Evolutionary conservation across 2,797 vertebrate genomes (phyloP), one percentile per base, ranked within the genome.

Genomic region (Schizopygopsis pylzovi): DNA sequence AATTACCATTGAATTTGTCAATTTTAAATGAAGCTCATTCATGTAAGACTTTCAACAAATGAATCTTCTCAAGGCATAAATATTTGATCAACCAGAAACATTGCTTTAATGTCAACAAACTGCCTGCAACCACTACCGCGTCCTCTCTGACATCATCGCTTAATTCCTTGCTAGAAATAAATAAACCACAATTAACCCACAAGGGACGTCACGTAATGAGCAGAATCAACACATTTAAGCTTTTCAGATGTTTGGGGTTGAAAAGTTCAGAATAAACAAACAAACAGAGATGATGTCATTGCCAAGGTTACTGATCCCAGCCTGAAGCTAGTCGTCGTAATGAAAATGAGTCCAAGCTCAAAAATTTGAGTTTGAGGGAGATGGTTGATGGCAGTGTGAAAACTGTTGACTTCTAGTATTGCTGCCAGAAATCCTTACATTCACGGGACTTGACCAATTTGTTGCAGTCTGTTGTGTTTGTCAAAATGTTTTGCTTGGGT

Each of bases 221-320:
- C 16, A 41, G n/a, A 83, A 68, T 79, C 56, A 83, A 75, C 81
- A 83, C 79, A 20, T 68, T 49, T 76, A 63, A 67, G 71, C 70
- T 75, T 43, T 83, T 85, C 59, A 71, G 22, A 79, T 76, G 79
- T 85, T 80, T 67, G 33, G 39, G 39, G 47, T 33, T 87, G 73
- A 85, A 85, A 25, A 49, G 43, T 81, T 81, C 28, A 52, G 41
- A 80, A 49, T 80, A 59, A 85, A 80, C 56, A 84, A 81, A 68
- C 65, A 83, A 85, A 67, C 72, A 56, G 56, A 68, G 33, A 78
- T 73, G 80, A 83, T 78, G 82, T 81, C 86, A 77, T 73, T 6
- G 4, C 7, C 2, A 33, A 79, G 41, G 43, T 22, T 47, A 56
- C 79, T 67, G 75, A 82, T 82, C 84, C 39, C 39, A 39, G 45